These are phyloP conservation scores for Melanotaenia boesemani DNA, from an alignment of 2,797 vertebrate species.

Conservation along the genomic window DNA sequence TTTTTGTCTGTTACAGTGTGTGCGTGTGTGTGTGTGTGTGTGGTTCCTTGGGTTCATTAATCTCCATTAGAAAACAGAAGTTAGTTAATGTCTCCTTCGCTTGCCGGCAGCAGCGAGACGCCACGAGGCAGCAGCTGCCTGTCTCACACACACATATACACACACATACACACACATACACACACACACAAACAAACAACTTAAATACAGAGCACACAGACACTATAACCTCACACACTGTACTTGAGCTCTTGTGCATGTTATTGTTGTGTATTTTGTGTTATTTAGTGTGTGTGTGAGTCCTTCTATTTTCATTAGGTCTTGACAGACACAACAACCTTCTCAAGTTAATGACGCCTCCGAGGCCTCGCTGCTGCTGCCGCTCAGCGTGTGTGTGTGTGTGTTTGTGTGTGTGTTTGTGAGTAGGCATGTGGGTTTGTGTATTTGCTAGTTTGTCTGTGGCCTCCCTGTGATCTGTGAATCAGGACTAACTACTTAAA, in stretches of 20 bases:
- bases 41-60: conserved; percentile 79
- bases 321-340: conserved; percentile 75
- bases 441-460: conserved; percentile 29
- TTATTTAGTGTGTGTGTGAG: conserved; percentile 31
- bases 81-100: conserved; percentile 85
- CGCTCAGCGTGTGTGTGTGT: background rate
- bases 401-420: conserved; percentile 20
- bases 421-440: conserved; percentile 29
- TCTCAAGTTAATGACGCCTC: conserved; percentile 75
- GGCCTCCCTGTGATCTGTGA: conserved; percentile 46
- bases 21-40: conserved; percentile 8
- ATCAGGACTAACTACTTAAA: conserved; percentile 13
- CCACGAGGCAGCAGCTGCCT: conserved; percentile 66
- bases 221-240: conserved; percentile 26
- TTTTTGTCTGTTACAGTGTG: conserved; percentile 13
- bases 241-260: conserved; percentile 16
- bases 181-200: conserved; percentile 23
- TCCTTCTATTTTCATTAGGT: conserved; percentile 76
- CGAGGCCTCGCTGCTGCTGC: conserved; percentile 58
- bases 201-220: conserved; percentile 1
- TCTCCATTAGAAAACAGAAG: conserved; percentile 87
- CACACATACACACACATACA: conserved; percentile 34
- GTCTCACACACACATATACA: conserved; percentile 39
- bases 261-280: conserved; percentile 11
- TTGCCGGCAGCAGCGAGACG: conserved; percentile 72